phyloP scores from a whole-genome alignment of 2,888 invertebrate genomes.

The Ryuthela nishihirai region DNA sequence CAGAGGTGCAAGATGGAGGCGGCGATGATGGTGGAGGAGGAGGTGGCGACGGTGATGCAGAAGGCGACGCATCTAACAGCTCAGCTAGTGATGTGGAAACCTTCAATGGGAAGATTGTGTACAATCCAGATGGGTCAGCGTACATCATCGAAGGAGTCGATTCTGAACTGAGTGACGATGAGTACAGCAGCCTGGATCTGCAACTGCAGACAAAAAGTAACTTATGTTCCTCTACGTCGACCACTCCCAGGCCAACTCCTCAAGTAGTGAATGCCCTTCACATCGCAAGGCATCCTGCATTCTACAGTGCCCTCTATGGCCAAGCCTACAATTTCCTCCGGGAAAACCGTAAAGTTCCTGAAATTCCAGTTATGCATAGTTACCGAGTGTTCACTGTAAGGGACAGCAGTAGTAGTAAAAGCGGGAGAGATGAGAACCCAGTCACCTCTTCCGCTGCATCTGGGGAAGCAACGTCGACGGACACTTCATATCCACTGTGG shows the following conservation, averaged over 20 bases:
- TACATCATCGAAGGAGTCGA: conserved; percentile 76
- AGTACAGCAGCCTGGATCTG: conserved; percentile 56
- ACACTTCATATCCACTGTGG: conserved; percentile 42
- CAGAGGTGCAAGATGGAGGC: conserved; percentile 12
- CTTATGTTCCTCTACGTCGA: conserved; percentile 56
- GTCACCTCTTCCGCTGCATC: conserved; percentile 2
- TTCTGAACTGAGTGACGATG: conserved; percentile 63
- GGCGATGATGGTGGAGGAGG: conserved; percentile 8
- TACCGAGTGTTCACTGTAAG: conserved; percentile 72
- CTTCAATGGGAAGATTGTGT: conserved; percentile 95
- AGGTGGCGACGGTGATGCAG: neutral
- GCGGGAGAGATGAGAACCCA: neutral
- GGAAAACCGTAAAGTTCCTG: conserved; percentile 56
- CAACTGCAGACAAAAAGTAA: conserved; percentile 68
- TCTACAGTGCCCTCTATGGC: conserved; percentile 59
- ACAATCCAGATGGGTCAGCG: conserved; percentile 95
- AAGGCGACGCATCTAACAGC: conserved; percentile 18
- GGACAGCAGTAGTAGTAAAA: neutral
- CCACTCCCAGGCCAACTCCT: conserved; percentile 54
- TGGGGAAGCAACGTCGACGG: conserved; percentile 55
- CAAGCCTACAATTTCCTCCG: conserved; percentile 50
- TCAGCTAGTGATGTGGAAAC: conserved; percentile 63
- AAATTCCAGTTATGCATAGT: conserved; percentile 73
- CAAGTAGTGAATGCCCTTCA: conserved; percentile 81
- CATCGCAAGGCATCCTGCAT: conserved; percentile 66